Percentiles rank a stretch among this genome's conserved stretches.
Evolutionary conservation across 2,797 vertebrate genomes (phyloP).

Genomic region (Pteronotus mesoamericanus): DNA sequence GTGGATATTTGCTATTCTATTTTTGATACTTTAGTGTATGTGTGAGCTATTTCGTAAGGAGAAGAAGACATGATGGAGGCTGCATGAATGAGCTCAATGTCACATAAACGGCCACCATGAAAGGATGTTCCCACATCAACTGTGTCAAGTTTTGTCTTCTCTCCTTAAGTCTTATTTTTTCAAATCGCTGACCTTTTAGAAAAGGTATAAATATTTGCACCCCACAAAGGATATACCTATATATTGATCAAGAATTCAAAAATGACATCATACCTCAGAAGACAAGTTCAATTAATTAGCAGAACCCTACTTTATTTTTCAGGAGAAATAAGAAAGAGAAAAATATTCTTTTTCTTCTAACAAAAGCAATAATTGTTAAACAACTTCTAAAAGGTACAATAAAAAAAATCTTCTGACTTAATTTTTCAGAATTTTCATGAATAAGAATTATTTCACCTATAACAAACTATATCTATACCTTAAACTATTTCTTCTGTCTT

Average conservation of each 20-base stretch:
- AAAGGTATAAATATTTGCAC: background rate
- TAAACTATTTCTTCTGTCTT: background rate
- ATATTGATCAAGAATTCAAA: background rate
- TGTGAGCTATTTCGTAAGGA: background rate
- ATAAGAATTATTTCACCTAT: background rate
- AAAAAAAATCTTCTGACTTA: background rate
- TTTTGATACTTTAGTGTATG: background rate
- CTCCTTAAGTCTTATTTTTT: background rate
- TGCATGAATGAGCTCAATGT: background rate
- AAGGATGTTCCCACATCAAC: background rate
- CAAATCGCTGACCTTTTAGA: background rate
- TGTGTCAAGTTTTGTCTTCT: background rate
- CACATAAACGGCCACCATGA: background rate
- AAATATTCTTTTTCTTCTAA: background rate
- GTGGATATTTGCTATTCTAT: background rate
- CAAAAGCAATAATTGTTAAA: background rate
- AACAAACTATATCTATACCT: background rate
- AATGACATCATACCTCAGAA: background rate
- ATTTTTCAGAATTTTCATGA: background rate
- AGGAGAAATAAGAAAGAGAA: background rate
- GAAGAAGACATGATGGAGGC: background rate
- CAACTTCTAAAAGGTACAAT: background rate
- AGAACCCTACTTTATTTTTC: background rate
- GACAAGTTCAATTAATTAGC: background rate
- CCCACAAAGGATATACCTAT: background rate